Base-by-base conservation (phyloP, 2,797 vertebrate genomes). In the Euphonia xanthogaster region DNA sequence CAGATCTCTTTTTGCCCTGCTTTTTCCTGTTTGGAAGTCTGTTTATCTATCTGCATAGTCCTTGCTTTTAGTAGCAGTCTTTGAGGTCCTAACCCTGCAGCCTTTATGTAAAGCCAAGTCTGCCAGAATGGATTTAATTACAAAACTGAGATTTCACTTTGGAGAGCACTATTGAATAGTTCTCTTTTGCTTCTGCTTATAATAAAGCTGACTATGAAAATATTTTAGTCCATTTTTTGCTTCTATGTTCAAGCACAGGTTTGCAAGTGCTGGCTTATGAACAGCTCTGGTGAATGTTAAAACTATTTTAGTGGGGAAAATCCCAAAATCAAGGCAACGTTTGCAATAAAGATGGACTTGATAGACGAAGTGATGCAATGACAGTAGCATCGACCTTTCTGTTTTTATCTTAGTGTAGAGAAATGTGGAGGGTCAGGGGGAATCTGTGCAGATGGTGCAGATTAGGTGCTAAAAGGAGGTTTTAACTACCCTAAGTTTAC, bases 401-500 rank as follows among this genome's bases (percentile, higher is more conserved):
- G 0, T 24, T 84, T 75, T 83, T 63, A 22, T 74, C 9, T 54
- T 30, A 28, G 2, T 27, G 11, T 28, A 73, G 60, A 44, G 45
- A 70, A 70, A 70, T 71, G 30, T 15, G 24, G 21, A 30, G 30
- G 22, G 12, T 18, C 28, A 28, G 19, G 20, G 30, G n/a, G 15
- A 91, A 33, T 17, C 24, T 79, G 25, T 61, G 48, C 86, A 95
- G 80, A 53, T 73, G 90, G 60, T 84, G 12, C 0, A 3, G 23
- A 86, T 77, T 77, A 81, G 22, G 24, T 71, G 33, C 60, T 80
- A 37, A 75, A 88, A 94, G 27, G 22, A 74, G 74, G 16, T 63
- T 94, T 93, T 82, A 92, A n/a, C n/a, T 54, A 57, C 27, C 31
- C 66, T 86, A 90, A 92, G 31, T 63, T 93, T 85, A 53, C 48